phyloP scores from a whole-genome alignment of 2,113 vertebrate species.

The Tiliqua scincoides region DNA sequence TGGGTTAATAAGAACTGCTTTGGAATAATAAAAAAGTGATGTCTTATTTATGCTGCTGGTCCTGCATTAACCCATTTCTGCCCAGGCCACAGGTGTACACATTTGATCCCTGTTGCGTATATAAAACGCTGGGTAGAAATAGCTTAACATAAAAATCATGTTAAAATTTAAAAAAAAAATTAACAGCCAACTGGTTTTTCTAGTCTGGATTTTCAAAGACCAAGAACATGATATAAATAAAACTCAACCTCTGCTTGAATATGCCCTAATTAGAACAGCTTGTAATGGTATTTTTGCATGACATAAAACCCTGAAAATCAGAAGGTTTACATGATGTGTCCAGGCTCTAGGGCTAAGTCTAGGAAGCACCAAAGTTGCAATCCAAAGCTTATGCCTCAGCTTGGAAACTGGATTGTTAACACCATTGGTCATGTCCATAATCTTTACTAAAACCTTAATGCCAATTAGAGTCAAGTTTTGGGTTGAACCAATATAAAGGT shows the following conservation, averaged over 20 bases:
- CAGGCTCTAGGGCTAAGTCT: not conserved
- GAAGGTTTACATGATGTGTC: not conserved
- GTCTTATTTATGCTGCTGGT: not conserved
- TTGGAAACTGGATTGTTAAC: not conserved
- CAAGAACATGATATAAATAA: not conserved
- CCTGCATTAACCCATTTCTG: not conserved
- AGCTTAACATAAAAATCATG: not conserved
- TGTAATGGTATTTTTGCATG: not conserved
- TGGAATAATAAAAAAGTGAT: not conserved
- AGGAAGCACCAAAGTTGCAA: not conserved
- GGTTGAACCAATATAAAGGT: not conserved
- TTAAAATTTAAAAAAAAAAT: not conserved
- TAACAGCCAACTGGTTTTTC: not conserved
- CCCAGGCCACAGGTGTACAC: no score
- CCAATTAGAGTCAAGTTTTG: not conserved
- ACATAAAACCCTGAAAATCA: not conserved
- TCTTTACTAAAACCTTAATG: not conserved
- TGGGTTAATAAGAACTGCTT: no score
- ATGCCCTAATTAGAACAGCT: not conserved
- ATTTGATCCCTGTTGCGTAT: no score
- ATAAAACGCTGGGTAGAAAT: no score
- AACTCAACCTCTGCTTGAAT: not conserved
- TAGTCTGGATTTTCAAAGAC: not conserved
- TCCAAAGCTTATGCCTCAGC: not conserved
- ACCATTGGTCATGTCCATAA: not conserved